These are phyloP conservation scores for Drosophila anomelani DNA, from an alignment of 2,888 invertebrate genomes.

Conservation along the genomic window DNA sequence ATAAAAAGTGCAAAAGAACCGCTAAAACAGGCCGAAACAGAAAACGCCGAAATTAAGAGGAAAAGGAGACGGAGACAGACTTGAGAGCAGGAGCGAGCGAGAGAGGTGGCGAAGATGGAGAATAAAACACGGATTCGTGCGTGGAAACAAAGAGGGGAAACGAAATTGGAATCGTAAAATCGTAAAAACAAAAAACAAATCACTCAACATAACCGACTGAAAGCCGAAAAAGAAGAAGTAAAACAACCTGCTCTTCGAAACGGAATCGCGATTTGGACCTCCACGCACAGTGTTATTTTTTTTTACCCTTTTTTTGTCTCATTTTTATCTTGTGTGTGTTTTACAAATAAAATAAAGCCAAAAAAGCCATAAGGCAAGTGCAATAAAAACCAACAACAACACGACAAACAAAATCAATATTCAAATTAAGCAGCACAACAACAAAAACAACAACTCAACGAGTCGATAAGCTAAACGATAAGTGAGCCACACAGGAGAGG, in stretches of 20 bases:
- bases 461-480: conserved; percentile 47
- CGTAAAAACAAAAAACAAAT: conserved; percentile 14
- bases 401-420: conserved; percentile 69
- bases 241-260: conserved; percentile 35
- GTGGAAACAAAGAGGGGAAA: conserved; percentile 33
- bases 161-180: conserved; percentile 20
- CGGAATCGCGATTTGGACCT: conserved; percentile 18
- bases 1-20: conserved; percentile 17
- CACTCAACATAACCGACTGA: background rate
- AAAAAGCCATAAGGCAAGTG: conserved; percentile 56
- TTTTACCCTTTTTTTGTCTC: conserved; percentile 3
- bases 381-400: conserved; percentile 63
- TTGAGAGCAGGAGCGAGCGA: background rate
- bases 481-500: conserved; percentile 27
- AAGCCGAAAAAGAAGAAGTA: conserved; percentile 14
- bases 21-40: conserved; percentile 3
- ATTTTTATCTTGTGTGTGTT: conserved; percentile 40
- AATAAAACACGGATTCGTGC: conserved; percentile 25
- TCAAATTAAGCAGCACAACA: conserved; percentile 62
- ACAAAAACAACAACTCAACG: conserved; percentile 16
- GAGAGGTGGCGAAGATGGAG: conserved; percentile 16
- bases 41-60: conserved; percentile 3
- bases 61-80: background rate
- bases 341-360: conserved; percentile 26
- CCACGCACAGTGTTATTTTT: conserved; percentile 31